Evolutionary conservation across 2,888 invertebrate species (phyloP).

Genomic region (Ochropleura plecta): DNA sequence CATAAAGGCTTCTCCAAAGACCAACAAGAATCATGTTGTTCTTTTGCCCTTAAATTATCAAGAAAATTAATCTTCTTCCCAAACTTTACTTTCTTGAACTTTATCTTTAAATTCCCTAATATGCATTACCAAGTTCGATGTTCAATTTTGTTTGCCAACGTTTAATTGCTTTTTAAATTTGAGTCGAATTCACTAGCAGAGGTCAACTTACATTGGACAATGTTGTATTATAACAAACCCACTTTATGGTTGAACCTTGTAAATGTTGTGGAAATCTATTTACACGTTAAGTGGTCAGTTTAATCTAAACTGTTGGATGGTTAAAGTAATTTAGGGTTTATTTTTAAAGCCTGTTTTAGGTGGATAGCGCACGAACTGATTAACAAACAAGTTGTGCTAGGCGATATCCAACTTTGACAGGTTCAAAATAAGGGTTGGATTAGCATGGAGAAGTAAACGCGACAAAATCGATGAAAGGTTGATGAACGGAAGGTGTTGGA

Average conservation of each 20-base stretch:
- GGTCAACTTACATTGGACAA: constrained; percentile 1
- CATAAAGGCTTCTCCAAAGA: constrained; percentile 21
- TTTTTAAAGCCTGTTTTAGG: constrained; percentile 55
- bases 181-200: background rate
- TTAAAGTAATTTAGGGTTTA: constrained; percentile 45
- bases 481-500: constrained; percentile 71
- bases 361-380: constrained; percentile 31
- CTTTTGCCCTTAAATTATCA: constrained; percentile 12
- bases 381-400: background rate
- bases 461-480: constrained; percentile 74
- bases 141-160: constrained; percentile 17
- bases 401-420: constrained; percentile 18
- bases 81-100: constrained; percentile 10
- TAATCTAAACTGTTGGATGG: constrained; percentile 55
- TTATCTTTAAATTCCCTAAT: constrained; percentile 23
- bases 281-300: constrained; percentile 45
- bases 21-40: constrained; percentile 22
- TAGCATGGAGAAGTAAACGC: constrained; percentile 36
- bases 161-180: constrained; percentile 39
- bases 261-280: constrained; percentile 38
- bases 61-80: constrained; percentile 28
- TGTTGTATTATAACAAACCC: background rate
- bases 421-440: constrained; percentile 25
- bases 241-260: constrained; percentile 26
- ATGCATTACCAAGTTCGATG: constrained; percentile 31